Percentiles rank a stretch among this genome's conserved stretches.
phyloP scores from a whole-genome alignment of 2,113 vertebrate species.

The Malaclemys terrapin region DNA sequence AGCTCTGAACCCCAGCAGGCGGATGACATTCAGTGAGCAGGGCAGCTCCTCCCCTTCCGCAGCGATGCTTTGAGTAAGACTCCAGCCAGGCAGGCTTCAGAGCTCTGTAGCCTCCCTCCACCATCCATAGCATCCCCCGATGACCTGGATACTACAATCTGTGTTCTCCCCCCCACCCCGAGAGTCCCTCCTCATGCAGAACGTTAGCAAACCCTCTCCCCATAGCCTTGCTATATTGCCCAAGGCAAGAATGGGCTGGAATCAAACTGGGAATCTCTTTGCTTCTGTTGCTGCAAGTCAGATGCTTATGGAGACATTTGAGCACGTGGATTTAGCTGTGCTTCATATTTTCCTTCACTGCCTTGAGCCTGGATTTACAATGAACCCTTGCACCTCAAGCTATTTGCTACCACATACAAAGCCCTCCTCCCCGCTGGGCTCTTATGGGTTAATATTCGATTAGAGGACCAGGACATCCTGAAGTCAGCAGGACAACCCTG shows the following conservation, averaged over 20 bases:
- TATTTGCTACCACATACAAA: background rate
- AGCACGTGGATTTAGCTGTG: too few relatives aligned
- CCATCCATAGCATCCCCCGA: background rate
- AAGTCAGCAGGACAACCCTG: background rate
- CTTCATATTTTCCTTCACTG: background rate
- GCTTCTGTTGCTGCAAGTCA: background rate
- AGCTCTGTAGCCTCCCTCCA: background rate
- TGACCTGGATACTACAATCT: background rate
- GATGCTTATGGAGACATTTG: background rate
- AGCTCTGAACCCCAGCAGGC: background rate
- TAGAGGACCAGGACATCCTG: background rate
- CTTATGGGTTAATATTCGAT: background rate
- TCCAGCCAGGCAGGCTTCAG: background rate
- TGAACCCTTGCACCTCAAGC: background rate
- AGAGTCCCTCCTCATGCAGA: background rate
- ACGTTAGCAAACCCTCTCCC: background rate
- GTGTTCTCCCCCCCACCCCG: background rate
- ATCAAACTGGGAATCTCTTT: background rate
- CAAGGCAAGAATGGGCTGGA: background rate
- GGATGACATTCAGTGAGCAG: background rate
- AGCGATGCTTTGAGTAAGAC: fast-evolving
- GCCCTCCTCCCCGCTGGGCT: background rate
- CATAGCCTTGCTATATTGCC: background rate
- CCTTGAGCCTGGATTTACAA: background rate
- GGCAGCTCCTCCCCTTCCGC: background rate